A percentile compares a stretch with the other conserved stretches of the same genome.
Evolutionary conservation across 2,888 invertebrate species (phyloP).

Genomic region (Holacanthella duospinosa): DNA sequence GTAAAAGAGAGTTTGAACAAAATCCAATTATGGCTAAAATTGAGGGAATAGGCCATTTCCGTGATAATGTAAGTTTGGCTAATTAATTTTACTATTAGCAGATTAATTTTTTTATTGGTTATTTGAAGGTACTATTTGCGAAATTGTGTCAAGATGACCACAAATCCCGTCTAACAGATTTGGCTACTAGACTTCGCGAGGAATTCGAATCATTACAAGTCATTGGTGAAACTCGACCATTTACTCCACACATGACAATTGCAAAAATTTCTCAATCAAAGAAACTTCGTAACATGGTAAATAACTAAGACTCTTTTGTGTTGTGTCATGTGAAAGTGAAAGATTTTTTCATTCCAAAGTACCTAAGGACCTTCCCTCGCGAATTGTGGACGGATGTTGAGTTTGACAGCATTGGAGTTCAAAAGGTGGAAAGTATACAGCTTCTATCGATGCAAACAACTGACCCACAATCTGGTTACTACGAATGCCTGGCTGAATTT

Average conservation of each 20-base stretch:
- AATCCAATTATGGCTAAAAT: not conserved
- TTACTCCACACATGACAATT: constrained; percentile 8
- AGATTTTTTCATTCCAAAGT: no score
- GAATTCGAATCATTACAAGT: not conserved
- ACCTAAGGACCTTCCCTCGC: not conserved
- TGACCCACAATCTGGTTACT: not conserved
- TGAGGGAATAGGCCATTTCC: constrained; percentile 4
- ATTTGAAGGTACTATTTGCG: constrained; percentile 5
- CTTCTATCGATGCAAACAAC: not conserved
- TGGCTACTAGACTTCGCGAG: not conserved
- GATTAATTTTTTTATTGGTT: not conserved
- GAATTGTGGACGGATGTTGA: not conserved
- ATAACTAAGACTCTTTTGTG: not conserved
- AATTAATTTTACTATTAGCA: not conserved
- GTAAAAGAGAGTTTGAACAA: not conserved
- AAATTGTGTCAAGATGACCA: not conserved
- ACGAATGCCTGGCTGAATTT: not conserved
- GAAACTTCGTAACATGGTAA: not conserved
- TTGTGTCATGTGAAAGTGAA: no score
- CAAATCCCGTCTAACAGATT: not conserved
- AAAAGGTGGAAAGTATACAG: not conserved
- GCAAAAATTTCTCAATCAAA: constrained; percentile 2
- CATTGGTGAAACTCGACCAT: not conserved
- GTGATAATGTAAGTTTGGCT: not conserved
- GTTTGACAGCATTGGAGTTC: not conserved